Base-by-base conservation (phyloP, 2,888 invertebrate genomes). In the Pilophorus perplexus region DNA sequence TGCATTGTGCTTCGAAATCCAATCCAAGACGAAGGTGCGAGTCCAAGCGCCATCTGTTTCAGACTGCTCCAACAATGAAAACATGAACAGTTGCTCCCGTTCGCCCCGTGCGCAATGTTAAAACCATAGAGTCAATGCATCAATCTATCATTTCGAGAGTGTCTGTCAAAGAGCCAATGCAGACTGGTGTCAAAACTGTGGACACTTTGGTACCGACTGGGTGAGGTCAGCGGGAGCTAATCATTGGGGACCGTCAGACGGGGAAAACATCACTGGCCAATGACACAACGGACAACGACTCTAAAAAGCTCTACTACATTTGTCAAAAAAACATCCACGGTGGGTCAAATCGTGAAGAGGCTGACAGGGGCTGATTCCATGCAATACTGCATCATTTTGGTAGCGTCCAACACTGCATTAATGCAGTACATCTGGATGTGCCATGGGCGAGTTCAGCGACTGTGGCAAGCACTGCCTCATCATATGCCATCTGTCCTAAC, bases 321-420 rank as follows among this genome's bases (percentile, higher is more conserved):
- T 99, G 99, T 79, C 77, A 98, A 99, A 82, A 99, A 99, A 83
- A 85, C 97, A 80, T 98, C 97, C 74, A 99, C 98, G 44, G 98
- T 99, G 70, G 98, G 98, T 33, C 98, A 99, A 82, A 95, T 99
- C 76, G 88, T 99, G 72, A 98, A 98, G 82, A 85, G 92, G 79
- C 79, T 93, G 75, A 88, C 90, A 72, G 92, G 93, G 77, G 80
- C 85, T 74, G 78, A 77, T 79, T 96, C 97, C 77, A 95, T 97
- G 83, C 85, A 86, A 75, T 98, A 98, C 83, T 90, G 97, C 72
- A 93, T 98, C 79, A 93, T 99, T 76, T 98, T 99, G 68, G 91
- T 93, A 27, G 99, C 99, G 64, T 99, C 99, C n/a, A 98, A 99
- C 81, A 98, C 99, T 73, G 99, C 99, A 50, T 98, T 98, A 33